Conservation (phyloP, 2,797 vertebrate species). For the Caiman crocodilus region DNA sequence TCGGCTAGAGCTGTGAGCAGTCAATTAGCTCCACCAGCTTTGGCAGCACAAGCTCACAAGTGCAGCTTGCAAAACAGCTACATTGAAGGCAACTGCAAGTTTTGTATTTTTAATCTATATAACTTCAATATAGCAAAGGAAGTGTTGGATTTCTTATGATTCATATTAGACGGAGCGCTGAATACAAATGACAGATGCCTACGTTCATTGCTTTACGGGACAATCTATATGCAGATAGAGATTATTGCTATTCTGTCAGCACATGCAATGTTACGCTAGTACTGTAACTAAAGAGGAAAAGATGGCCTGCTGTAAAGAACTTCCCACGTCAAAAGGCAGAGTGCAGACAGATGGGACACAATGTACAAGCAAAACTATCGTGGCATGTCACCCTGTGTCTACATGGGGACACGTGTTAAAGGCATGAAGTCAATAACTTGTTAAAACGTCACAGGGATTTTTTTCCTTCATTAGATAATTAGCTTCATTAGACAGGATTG, state of each 20-base stretch:
- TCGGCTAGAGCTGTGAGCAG: constrained; percentile 33
- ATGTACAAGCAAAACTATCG: neutral
- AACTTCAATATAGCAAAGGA: neutral
- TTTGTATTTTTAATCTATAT: neutral
- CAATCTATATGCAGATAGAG: neutral
- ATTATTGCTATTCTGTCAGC: neutral
- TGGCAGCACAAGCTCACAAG: constrained; percentile 1
- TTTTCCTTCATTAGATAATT: too few species aligned
- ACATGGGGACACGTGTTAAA: too few species aligned
- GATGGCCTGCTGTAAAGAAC: neutral
- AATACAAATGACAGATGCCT: neutral
- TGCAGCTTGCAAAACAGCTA: neutral
- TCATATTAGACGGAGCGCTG: neutral
- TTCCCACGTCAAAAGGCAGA: neutral
- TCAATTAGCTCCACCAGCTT: constrained; percentile 10
- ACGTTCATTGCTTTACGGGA: neutral
- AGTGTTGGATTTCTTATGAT: neutral
- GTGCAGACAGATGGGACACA: neutral
- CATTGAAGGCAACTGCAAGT: neutral
- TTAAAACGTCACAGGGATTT: too few species aligned
- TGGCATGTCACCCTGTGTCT: too few species aligned
- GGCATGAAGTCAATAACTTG: too few species aligned
- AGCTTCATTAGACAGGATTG: too few species aligned
- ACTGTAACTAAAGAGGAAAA: neutral
- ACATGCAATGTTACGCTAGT: neutral